Evolutionary conservation across 2,113 vertebrate species (phyloP).

Genomic region (Semicossyphus pulcher): DNA sequence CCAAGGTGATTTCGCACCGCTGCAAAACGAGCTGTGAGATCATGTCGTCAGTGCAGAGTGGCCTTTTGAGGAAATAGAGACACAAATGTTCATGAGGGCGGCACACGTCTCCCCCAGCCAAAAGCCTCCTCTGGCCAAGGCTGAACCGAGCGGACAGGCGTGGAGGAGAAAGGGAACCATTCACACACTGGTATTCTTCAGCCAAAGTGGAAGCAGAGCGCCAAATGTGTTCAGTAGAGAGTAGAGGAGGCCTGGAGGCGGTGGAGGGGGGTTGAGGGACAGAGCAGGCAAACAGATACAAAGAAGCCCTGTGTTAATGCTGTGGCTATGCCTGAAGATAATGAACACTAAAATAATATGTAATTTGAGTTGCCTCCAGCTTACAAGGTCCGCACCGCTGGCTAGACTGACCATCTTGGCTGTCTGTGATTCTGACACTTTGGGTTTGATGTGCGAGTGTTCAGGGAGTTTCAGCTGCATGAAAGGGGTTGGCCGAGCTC

Average conservation of each 20-base stretch:
- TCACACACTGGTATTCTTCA: slow-evolving; percentile 76
- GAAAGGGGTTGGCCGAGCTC: slow-evolving; percentile 60
- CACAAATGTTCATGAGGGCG: slow-evolving; percentile 56
- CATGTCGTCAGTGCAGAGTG: slow-evolving; percentile 20
- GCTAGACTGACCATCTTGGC: slow-evolving; percentile 46
- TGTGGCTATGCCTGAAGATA: slow-evolving; percentile 59
- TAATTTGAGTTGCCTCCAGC: slow-evolving; percentile 57
- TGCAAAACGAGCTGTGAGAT: slow-evolving; percentile 38
- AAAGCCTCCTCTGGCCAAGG: slow-evolving; percentile 53
- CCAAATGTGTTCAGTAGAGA: slow-evolving; percentile 72
- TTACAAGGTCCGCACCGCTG: slow-evolving; percentile 58
- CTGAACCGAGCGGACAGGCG: slow-evolving; percentile 50
- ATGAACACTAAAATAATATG: slow-evolving; percentile 76
- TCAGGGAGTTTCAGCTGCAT: slow-evolving; percentile 57
- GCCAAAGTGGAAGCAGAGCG: slow-evolving; percentile 65
- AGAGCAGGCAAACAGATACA: slow-evolving; percentile 71
- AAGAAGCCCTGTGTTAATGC: slow-evolving; percentile 74
- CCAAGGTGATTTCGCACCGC: slow-evolving; percentile 25
- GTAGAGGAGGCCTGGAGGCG: slow-evolving; percentile 38
- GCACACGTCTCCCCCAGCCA: slow-evolving; percentile 54
- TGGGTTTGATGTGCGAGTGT: slow-evolving; percentile 61
- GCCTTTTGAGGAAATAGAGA: slow-evolving; percentile 60
- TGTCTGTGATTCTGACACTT: slow-evolving; percentile 57
- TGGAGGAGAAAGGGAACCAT: slow-evolving; percentile 63
- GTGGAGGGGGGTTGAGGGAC: slow-evolving; percentile 38